Conservation (phyloP, 2,888 invertebrate species). For the Germaria angustata region DNA sequence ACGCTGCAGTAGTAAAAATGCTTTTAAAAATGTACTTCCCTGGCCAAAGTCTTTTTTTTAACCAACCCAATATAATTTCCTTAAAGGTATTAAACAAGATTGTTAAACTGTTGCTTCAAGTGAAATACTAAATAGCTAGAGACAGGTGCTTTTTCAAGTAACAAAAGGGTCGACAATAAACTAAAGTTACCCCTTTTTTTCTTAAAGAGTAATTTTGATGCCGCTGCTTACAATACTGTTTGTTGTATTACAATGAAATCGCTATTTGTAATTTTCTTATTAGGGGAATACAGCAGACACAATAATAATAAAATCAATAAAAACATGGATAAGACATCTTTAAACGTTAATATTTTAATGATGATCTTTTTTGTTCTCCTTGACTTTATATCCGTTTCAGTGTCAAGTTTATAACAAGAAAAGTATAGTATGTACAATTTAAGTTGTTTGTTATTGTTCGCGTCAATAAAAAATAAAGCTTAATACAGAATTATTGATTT, state of each 20-base stretch:
- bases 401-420: conserved; percentile 37
- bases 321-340: conserved; percentile 46
- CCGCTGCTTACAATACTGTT: conserved; percentile 15
- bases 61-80: conserved; percentile 4
- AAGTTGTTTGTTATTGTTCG: neutral
- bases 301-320: conserved; percentile 47
- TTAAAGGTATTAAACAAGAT: conserved; percentile 56
- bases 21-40: conserved; percentile 30
- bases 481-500: too few species aligned
- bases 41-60: conserved; percentile 1
- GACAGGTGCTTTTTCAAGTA: conserved; percentile 39
- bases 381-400: conserved; percentile 29
- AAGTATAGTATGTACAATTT: neutral
- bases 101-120: conserved; percentile 62
- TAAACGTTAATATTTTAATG: conserved; percentile 35
- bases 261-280: conserved; percentile 15
- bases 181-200: neutral
- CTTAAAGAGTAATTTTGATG: neutral
- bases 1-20: neutral
- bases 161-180: neutral
- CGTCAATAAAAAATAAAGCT: neutral
- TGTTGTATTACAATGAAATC: conserved; percentile 19
- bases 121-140: conserved; percentile 38
- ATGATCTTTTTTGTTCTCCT: neutral
- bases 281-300: neutral